These are phyloP conservation scores for Holothuria leucospilota DNA, from an alignment of 53 echinoderm and acorn worm genomes.

Conservation along the genomic window DNA sequence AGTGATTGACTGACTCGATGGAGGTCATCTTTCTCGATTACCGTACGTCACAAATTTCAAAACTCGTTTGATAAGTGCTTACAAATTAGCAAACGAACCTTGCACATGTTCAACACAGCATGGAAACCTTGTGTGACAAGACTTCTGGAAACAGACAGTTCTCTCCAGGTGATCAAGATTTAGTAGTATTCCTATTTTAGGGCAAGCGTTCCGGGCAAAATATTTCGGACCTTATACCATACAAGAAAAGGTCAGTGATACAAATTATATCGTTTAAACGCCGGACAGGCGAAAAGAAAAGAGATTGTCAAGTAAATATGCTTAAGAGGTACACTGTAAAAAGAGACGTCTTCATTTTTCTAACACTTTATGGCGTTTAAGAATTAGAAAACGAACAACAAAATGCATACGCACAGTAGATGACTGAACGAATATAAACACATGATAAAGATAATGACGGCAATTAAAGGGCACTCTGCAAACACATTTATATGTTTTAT, in stretches of 20 bases:
- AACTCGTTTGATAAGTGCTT: constrained; percentile 49
- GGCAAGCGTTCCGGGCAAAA: constrained; percentile 55
- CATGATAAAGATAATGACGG: too few species aligned
- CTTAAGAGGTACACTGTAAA: not conserved
- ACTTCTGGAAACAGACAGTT: constrained; percentile 32
- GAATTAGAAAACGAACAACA: too few species aligned
- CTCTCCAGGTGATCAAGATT: constrained; percentile 60
- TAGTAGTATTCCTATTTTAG: constrained; percentile 62
- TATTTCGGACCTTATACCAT: constrained; percentile 61
- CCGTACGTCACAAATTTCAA: constrained; percentile 67
- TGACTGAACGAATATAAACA: too few species aligned
- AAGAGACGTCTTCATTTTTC: too few species aligned
- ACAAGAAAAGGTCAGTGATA: constrained; percentile 48
- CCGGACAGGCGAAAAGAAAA: constrained; percentile 60
- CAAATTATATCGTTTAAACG: constrained; percentile 42
- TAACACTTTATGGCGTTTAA: too few species aligned
- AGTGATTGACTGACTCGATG: constrained; percentile 20
- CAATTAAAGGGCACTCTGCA: too few species aligned
- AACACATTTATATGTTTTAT: too few species aligned
- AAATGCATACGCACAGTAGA: too few species aligned
- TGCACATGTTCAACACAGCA: constrained; percentile 45
- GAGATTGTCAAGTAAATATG: constrained; percentile 39
- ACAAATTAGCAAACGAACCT: constrained; percentile 56
- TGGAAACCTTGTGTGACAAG: constrained; percentile 57
- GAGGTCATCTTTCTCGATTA: constrained; percentile 62